Base-by-base conservation (phyloP, 1,140 invertebrate species). In the Nasonia giraulti region DNA sequence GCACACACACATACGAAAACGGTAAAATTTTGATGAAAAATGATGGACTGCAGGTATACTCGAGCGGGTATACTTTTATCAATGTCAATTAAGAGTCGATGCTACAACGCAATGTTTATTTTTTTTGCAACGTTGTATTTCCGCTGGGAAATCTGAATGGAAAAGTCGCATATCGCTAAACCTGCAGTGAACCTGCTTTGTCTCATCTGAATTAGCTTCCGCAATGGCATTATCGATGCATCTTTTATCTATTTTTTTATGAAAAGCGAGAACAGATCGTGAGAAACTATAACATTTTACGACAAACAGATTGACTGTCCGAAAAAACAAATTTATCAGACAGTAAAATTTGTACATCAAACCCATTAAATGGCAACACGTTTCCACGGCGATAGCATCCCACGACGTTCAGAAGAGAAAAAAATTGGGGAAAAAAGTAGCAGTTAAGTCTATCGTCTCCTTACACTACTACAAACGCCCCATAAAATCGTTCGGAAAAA, bases 71-170 rank as follows among this genome's bases (percentile, higher is more conserved):
- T 27, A 62, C 55, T 62, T 62, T 62, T 62, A 62, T 62, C 55
- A 62, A 62, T 62, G 55, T 62, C 55, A 62, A 62, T 62, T 62
- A n/a, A 62, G 55, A 62, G 55, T n/a, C 55, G 55, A 62, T 62
- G 55, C 55, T 71, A 71, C 33, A 71, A 33, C 23, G 27, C 68
- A 6, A 4, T 33, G 27, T 71, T 71, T 71, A 33, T 23, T 23
- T 17, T 33, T 23, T 23, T 17, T 33, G 68, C 68, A 31, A 17
- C 68, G 23, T 14, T 31, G 31, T 71, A 71, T 71, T 71, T 31
- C 68, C 68, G 12, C 10, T 31, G 68, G 68, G 68, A 71, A 71
- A 71, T 71, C 68, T 71, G 68, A 31, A 71, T 33, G 68, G 31
- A 33, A 71, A 71, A 71, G 55, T 62, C 55, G 3, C 14, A 17